Conservation (phyloP, 1,140 invertebrate genomes). For the Coelopa frigida region DNA sequence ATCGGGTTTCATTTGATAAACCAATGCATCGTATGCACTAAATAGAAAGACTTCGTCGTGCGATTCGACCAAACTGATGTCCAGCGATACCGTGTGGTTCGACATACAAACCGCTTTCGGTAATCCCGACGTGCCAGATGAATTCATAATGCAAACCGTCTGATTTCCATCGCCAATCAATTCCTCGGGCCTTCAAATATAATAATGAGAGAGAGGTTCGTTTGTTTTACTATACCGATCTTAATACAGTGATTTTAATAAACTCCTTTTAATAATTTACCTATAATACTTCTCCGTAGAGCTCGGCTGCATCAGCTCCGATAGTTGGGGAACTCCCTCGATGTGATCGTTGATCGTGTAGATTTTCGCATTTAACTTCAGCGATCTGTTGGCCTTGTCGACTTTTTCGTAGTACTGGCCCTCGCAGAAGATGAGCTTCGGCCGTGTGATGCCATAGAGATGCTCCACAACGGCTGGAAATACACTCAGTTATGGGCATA, state of each 20-base stretch:
- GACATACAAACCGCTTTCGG: constrained; percentile 72
- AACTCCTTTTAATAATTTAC: constrained; percentile 22
- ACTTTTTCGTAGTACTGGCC: constrained; percentile 23
- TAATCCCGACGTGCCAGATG: constrained; percentile 67
- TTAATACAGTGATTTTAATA: background rate
- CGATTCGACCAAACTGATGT: too few relatives aligned
- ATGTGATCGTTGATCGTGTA: constrained; percentile 34
- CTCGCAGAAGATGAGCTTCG: constrained; percentile 39
- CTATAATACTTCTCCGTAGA: constrained; percentile 24
- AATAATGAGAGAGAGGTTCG: background rate
- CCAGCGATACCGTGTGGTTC: too few relatives aligned
- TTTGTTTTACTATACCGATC: background rate
- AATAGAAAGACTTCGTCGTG: background rate
- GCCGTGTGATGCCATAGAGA: constrained; percentile 32
- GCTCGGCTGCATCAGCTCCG: constrained; percentile 31
- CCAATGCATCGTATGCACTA: background rate
- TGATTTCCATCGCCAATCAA: constrained; percentile 24
- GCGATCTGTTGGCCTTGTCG: constrained; percentile 20
- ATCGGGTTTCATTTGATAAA: background rate
- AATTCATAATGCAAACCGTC: constrained; percentile 43
- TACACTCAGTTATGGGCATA: background rate
- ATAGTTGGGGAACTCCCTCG: constrained; percentile 21
- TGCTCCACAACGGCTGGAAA: constrained; percentile 24
- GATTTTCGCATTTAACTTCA: constrained; percentile 20
- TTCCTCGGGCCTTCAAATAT: constrained; percentile 11